Evolutionary conservation across 2,113 vertebrate species (phyloP), one percentile per base, ranked within the genome.

Genomic region (Corythaixoides concolor): DNA sequence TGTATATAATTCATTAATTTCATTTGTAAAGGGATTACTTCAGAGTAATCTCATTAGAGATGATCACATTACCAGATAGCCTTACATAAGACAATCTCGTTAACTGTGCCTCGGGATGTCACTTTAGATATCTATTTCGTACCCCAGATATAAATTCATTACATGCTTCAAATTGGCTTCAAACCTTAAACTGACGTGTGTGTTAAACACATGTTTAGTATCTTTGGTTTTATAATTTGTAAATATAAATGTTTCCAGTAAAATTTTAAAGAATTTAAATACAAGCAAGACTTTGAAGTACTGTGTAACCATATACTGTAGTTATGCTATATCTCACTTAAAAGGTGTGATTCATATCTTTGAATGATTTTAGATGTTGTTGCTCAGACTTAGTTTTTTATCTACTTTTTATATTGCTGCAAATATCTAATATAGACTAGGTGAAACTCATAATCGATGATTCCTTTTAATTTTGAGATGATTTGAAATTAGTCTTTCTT

Each of bases 61-160:
- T 94, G 68, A 97, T 96, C 73, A 35, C 88, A 96, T 96, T 97
- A 92, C 72, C 78, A 96, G 90, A 97, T 97, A 98, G 68, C 76
- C 47, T 97, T 95, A 97, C 95, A 94, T 95, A 93, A 97, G 80
- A 93, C 93, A 97, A 97, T 98, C 88, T 97, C 89, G 97, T 98
- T 98, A 98, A 91, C 95, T 92, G 22, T 70, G 76, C 70, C 39
- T 95, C 84, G 87, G 85, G 66, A 97, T 97, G 83, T 96, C 96
- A 95, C 79, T 97, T 98, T 88, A 94, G 94, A 97, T 97, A 90
- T 70, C 41, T 91, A 63, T 97, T 97, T 97, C 21, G 5, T 90
- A 97, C 64, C 33, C 60, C 55, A 32, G 4, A 53, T 56, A 73
- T 94, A 97, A 98, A 96, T 83, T 96, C 66, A 95, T 98, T 97